Evolutionary conservation across 2,888 invertebrate genomes (phyloP), one percentile per base, ranked within the genome.

Genomic region (Hydroisotoma schaefferi): DNA sequence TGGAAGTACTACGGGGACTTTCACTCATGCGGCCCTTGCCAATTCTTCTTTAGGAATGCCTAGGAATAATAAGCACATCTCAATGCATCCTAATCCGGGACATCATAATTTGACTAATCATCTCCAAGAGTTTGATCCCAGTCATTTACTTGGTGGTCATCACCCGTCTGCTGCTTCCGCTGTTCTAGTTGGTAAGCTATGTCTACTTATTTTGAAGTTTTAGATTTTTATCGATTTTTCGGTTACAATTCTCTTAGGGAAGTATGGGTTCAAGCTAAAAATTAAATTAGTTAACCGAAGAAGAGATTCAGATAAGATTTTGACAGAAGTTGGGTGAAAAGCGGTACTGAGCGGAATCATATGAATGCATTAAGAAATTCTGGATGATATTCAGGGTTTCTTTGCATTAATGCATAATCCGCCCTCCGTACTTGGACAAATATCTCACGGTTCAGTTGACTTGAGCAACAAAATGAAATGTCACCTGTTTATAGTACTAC

Each of bases 111-210:
- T 20, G n/a, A 27, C 15, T 12, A n/a, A 15, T 22, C 52, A 44
- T 37, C 48, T 52, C 18, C 59, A 44, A 27, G 54, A 59, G 29
- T 59, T 59, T 46, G 59, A 54, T 54, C 44, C 54, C 10, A 47
- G 55, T 48, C 57, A 56, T 43, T 52, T 67, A 23, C 56, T 67
- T 15, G 55, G 47, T 23, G 63, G 63, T 51, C 61, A 67, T 27
- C 61, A 64, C 38, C 46, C 61, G n/a, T 53, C 61, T 29, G 47
- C 47, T 23, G 47, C 47, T 6, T 23, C 49, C 18, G 49, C 49
- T 28, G 53, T 53, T 5, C 53, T 53, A n/a, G 53, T 40, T 2
- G 53, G 53, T 53, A 26, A 53, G 53, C 15, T 4, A 6, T 6
- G 8, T 43, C 20, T 18, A 33, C 20, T 10, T 43, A 10, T 43